These are phyloP conservation scores for Tenualosa thibaudeaui DNA, from an alignment of 2,797 vertebrate species.

Conservation along the genomic window DNA sequence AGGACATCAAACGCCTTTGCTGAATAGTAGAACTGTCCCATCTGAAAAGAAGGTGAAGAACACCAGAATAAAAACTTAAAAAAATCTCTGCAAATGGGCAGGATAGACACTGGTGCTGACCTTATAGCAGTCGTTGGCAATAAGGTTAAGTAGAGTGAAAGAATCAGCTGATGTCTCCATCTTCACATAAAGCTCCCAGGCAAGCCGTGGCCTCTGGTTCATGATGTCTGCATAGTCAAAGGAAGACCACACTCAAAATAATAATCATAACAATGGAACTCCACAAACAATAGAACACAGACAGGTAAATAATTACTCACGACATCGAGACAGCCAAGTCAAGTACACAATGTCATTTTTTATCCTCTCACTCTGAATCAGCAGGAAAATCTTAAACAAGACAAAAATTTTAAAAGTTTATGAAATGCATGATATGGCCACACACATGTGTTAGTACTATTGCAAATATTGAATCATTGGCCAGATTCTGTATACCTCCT, in stretches of 20 bases:
- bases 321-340: constrained; percentile 95
- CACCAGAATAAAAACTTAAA: neutral
- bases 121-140: constrained; percentile 98
- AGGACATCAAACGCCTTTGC: constrained; percentile 95
- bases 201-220: constrained; percentile 93
- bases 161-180: constrained; percentile 96
- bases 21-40: constrained; percentile 96
- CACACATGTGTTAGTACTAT: neutral
- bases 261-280: neutral
- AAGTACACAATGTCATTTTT: constrained; percentile 94
- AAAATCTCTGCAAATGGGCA: neutral
- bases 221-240: constrained; percentile 82
- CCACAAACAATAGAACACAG: neutral
- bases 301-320: constrained; percentile 80
- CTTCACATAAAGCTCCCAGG: constrained; percentile 97
- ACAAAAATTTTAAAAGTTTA: neutral
- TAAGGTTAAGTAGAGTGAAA: constrained; percentile 90
- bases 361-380: constrained; percentile 96
- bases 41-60: constrained; percentile 69
- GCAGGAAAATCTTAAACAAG: constrained; percentile 79
- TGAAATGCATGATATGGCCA: neutral
- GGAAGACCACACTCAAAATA: neutral
- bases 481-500: constrained; percentile 78
- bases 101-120: constrained; percentile 62
- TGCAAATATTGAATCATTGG: neutral